phyloP scores from a whole-genome alignment of 2,888 invertebrate species.

The Tolmerus cingulatus region DNA sequence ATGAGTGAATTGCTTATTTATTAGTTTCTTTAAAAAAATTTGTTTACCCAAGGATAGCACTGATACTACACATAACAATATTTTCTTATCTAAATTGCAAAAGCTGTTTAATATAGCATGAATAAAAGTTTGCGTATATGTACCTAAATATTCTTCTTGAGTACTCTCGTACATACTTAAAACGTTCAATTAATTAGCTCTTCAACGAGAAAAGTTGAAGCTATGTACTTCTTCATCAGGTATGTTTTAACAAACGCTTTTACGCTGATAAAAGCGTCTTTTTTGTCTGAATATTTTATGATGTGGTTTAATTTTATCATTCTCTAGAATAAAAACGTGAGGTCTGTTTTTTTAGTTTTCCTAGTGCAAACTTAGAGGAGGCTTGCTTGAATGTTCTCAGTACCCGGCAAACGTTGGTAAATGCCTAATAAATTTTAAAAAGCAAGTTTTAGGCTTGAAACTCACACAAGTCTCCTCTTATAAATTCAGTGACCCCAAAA shows the following conservation, averaged over 20 bases:
- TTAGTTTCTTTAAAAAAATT: too few relatives aligned
- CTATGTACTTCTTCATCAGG: neutral
- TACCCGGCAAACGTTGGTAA: neutral
- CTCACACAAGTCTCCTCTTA: neutral
- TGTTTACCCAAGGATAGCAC: too few relatives aligned
- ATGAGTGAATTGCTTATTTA: too few relatives aligned
- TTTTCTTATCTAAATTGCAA: neutral
- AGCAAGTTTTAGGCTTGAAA: neutral
- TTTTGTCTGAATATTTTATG: neutral
- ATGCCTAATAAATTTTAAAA: neutral
- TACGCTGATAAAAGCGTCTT: neutral
- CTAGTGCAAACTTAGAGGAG: neutral
- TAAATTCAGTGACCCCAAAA: neutral
- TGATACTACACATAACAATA: too few relatives aligned
- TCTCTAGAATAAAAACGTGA: neutral
- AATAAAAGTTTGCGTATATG: neutral
- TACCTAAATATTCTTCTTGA: neutral
- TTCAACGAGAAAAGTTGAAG: neutral
- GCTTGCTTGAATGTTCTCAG: neutral
- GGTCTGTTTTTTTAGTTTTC: neutral
- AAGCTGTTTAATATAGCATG: neutral
- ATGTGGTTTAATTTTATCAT: neutral
- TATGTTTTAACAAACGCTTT: neutral
- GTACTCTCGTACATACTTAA: neutral
- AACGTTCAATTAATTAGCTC: neutral